Percentiles rank a stretch among this genome's conserved stretches.
Evolutionary conservation across 2,113 vertebrate species (phyloP).

Genomic region (Ceuthmochares aereus): DNA sequence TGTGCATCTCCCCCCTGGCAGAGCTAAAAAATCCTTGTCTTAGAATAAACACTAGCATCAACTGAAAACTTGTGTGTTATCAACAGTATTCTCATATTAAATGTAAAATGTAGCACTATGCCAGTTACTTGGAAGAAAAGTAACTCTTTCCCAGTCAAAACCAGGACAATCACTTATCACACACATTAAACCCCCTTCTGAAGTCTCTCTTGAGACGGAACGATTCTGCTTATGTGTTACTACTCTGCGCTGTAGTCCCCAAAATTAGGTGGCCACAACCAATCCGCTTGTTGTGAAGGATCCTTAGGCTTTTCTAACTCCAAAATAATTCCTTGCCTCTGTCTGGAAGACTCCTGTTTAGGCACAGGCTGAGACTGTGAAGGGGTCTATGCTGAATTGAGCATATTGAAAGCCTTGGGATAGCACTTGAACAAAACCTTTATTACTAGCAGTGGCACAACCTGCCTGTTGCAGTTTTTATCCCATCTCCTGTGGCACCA

Average conservation of each 20-base stretch:
- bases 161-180: background rate
- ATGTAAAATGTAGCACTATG: no score
- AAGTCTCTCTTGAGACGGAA: background rate
- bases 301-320: background rate
- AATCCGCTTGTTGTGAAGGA: background rate
- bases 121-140: no score
- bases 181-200: background rate
- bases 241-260: background rate
- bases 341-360: background rate
- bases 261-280: background rate
- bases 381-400: background rate
- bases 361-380: background rate
- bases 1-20: no score
- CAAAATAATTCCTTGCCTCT: background rate
- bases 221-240: background rate
- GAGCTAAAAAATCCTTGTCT: no score
- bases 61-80: no score
- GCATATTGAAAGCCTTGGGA: background rate
- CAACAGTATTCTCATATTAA: no score
- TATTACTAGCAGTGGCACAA: background rate
- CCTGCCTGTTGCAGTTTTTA: background rate
- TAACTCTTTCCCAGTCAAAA: no score
- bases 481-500: background rate
- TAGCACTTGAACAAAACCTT: background rate
- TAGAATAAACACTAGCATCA: no score